phyloP scores from a whole-genome alignment of 2,888 invertebrate genomes.

The Epistrophella euchroma region DNA sequence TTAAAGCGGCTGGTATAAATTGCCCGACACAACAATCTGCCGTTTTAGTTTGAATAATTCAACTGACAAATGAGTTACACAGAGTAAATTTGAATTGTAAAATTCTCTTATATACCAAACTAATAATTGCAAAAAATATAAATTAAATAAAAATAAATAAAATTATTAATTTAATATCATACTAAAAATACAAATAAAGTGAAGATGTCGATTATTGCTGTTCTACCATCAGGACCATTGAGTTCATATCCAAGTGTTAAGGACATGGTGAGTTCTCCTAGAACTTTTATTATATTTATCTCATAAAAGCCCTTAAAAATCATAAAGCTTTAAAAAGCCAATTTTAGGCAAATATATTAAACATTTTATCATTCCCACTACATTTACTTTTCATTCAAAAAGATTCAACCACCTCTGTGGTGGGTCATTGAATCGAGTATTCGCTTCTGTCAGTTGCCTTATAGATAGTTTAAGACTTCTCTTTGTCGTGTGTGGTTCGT shows the following conservation, averaged over 20 bases:
- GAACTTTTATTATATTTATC: not conserved
- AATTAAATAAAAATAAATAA: not conserved
- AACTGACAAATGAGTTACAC: slow-evolving; percentile 32
- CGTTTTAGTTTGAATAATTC: slow-evolving; percentile 66
- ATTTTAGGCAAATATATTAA: slow-evolving; percentile 13
- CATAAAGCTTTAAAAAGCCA: slow-evolving; percentile 42
- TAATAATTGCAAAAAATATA: not conserved
- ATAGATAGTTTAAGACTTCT: slow-evolving; percentile 46
- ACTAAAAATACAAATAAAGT: not conserved
- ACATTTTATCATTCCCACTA: slow-evolving; percentile 1
- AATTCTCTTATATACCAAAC: not conserved
- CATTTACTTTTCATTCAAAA: slow-evolving; percentile 17
- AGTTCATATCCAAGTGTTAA: slow-evolving; percentile 49
- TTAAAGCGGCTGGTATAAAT: slow-evolving; percentile 64
- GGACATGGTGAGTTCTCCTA: slow-evolving; percentile 54
- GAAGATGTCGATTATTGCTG: slow-evolving; percentile 58
- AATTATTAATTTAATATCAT: not conserved
- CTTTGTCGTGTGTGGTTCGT: slow-evolving; percentile 52
- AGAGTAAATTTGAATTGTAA: slow-evolving; percentile 14
- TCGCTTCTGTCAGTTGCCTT: not conserved
- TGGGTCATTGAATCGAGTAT: slow-evolving; percentile 3
- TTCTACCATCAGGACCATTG: slow-evolving; percentile 40
- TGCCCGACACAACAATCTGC: slow-evolving; percentile 37
- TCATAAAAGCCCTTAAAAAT: not conserved
- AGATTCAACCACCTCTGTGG: slow-evolving; percentile 6